Conservation (phyloP, 2,797 vertebrate genomes). For the Toxotes lorentzi region DNA sequence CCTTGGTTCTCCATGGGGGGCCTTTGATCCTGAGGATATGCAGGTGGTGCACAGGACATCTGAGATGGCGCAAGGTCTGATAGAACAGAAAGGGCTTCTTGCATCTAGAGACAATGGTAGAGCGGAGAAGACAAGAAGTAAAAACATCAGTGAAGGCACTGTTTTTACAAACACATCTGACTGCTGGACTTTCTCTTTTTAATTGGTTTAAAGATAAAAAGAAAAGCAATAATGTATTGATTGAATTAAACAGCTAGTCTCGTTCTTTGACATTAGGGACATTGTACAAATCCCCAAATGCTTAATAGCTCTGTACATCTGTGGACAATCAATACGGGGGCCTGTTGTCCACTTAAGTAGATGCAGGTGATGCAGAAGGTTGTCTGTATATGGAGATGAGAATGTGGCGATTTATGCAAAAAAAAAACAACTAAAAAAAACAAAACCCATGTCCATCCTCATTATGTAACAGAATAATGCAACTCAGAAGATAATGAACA, state of each 20-base stretch:
- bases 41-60: slow-evolving; percentile 40
- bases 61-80: slow-evolving; percentile 51
- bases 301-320: slow-evolving; percentile 43
- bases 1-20: slow-evolving; percentile 44
- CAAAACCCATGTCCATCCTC: neutral
- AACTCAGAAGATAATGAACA: neutral
- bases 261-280: slow-evolving; percentile 31
- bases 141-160: neutral
- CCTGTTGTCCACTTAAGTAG: slow-evolving; percentile 16
- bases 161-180: neutral
- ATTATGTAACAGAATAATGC: slow-evolving; percentile 20
- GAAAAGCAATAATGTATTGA: slow-evolving; percentile 20
- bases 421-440: too few species aligned
- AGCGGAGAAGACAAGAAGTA: slow-evolving; percentile 12
- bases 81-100: slow-evolving; percentile 73
- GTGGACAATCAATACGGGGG: slow-evolving; percentile 57
- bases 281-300: slow-evolving; percentile 47
- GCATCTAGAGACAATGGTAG: slow-evolving; percentile 59
- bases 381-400: slow-evolving; percentile 19
- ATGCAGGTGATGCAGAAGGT: slow-evolving; percentile 11
- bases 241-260: slow-evolving; percentile 21
- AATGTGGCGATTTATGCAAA: slow-evolving; percentile 21
- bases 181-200: neutral
- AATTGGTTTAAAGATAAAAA: slow-evolving; percentile 10
- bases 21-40: slow-evolving; percentile 66